A percentile compares a stretch with the other conserved stretches of the same genome.
Conservation (phyloP, 2,113 vertebrate species). For the Daphoenositta chrysoptera region DNA sequence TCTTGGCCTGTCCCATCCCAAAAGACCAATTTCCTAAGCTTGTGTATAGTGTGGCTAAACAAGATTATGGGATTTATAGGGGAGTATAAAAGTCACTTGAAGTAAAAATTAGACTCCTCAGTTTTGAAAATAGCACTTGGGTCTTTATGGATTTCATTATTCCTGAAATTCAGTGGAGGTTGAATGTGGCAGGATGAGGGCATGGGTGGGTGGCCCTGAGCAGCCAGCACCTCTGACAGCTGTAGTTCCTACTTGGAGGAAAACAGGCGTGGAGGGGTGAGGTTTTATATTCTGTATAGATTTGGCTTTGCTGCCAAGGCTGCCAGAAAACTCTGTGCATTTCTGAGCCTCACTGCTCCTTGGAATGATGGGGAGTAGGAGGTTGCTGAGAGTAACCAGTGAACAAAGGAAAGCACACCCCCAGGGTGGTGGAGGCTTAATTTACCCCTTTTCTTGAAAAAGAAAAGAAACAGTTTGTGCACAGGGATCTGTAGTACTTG, state of each 20-base stretch:
- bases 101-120: not conserved
- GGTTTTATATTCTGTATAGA: not conserved
- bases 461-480: not conserved
- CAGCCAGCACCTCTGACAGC: not conserved
- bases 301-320: not conserved
- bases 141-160: not conserved
- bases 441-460: not conserved
- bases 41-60: not conserved
- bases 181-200: not conserved
- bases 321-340: not conserved
- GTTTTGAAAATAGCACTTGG: not conserved
- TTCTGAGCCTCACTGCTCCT: not conserved
- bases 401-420: not conserved
- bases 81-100: not conserved
- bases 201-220: not conserved
- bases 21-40: not conserved
- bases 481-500: not conserved
- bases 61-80: not conserved
- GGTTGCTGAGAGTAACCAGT: not conserved
- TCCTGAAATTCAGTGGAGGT: not conserved
- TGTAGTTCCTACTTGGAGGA: not conserved
- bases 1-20: not conserved
- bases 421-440: not conserved
- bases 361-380: not conserved
- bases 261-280: not conserved